These are phyloP conservation scores for Linurgus olivaceus DNA, from an alignment of 2,797 vertebrate genomes.

Conservation along the genomic window DNA sequence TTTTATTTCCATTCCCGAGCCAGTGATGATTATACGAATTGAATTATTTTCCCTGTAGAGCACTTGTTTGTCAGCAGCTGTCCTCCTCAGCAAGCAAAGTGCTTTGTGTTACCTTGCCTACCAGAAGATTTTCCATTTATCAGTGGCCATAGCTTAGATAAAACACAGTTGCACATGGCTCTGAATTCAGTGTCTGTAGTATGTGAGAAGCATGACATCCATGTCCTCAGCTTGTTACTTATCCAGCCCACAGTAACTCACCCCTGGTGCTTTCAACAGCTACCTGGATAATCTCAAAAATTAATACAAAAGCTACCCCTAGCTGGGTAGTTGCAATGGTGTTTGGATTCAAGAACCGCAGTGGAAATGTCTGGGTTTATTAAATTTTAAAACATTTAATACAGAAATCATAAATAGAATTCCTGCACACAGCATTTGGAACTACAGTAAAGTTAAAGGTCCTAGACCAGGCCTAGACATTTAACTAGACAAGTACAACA, in stretches of 20 bases:
- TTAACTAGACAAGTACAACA: neutral
- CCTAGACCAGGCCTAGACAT: neutral
- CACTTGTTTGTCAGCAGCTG: constrained; percentile 22
- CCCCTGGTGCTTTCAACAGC: neutral
- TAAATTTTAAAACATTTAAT: neutral
- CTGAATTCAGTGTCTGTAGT: constrained; percentile 29
- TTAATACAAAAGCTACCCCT: fast-evolving
- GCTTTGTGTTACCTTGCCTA: constrained; percentile 31
- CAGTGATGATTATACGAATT: constrained; percentile 11
- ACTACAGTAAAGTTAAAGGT: neutral
- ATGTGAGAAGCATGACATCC: neutral
- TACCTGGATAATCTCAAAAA: neutral
- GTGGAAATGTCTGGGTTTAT: neutral
- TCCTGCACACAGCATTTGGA: neutral
- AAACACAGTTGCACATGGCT: neutral
- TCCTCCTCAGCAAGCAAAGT: constrained; percentile 29
- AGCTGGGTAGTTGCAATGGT: neutral
- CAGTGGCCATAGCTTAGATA: constrained; percentile 18
- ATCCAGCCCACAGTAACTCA: neutral
- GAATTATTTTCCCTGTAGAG: constrained; percentile 54
- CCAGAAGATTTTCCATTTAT: constrained; percentile 50
- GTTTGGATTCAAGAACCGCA: neutral
- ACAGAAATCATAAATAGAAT: neutral
- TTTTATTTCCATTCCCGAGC: neutral
- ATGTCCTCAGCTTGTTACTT: neutral